These are phyloP conservation scores for Capitella teleta DNA, from an alignment of 1,140 invertebrate species.

Conservation along the genomic window DNA sequence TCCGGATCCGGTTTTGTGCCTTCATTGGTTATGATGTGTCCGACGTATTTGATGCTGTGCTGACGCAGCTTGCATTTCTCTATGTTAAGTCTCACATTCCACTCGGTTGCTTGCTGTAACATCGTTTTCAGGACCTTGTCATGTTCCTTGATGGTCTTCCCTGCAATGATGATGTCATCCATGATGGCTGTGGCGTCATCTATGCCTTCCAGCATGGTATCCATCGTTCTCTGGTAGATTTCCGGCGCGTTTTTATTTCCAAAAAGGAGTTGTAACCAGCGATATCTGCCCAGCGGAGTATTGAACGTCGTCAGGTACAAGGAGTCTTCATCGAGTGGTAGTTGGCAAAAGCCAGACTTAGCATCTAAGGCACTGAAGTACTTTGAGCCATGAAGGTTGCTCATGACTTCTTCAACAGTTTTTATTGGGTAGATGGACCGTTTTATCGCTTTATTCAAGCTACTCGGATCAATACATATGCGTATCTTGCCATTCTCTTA, in stretches of 20 bases:
- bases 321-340: slow-evolving; percentile 17
- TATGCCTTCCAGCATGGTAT: not conserved
- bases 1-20: slow-evolving; percentile 8
- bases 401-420: not conserved
- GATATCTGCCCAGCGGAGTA: slow-evolving; percentile 16
- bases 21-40: slow-evolving; percentile 2
- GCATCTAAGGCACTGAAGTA: slow-evolving; percentile 16
- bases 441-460: too few relatives aligned
- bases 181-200: slow-evolving; percentile 6
- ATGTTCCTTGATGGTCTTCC: not conserved
- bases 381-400: not conserved
- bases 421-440: too few relatives aligned
- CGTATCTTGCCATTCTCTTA: too few relatives aligned
- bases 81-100: too few relatives aligned
- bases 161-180: slow-evolving; percentile 5
- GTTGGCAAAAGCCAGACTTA: slow-evolving; percentile 18
- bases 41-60: too few relatives aligned
- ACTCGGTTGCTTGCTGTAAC: not conserved
- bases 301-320: slow-evolving; percentile 17
- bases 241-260: slow-evolving; percentile 16
- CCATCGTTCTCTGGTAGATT: slow-evolving; percentile 24
- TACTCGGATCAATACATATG: too few relatives aligned
- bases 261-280: slow-evolving; percentile 16
- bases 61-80: too few relatives aligned
- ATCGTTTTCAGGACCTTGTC: not conserved